Evolutionary conservation across 2,888 invertebrate species (phyloP).

Genomic region (Carabus problematicus): DNA sequence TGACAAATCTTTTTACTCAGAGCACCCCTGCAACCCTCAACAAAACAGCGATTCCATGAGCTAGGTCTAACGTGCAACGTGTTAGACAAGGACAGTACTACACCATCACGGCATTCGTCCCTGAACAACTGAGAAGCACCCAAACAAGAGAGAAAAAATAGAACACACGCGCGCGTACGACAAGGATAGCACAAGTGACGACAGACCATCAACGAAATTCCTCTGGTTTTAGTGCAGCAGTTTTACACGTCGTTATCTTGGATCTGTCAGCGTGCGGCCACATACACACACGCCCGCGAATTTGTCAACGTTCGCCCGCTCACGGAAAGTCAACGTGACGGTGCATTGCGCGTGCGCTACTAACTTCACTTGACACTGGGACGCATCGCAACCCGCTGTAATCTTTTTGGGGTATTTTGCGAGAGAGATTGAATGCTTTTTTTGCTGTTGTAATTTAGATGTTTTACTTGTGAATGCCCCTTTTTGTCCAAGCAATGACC

Average conservation of each 20-base stretch:
- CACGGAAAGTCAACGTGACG: not conserved
- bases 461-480: too few relatives aligned
- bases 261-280: slow-evolving; percentile 7
- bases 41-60: too few relatives aligned
- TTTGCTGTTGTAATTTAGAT: not conserved
- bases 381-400: too few relatives aligned
- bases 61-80: too few relatives aligned
- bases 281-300: not conserved
- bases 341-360: not conserved
- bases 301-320: slow-evolving; percentile 3
- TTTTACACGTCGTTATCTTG: slow-evolving; percentile 16
- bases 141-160: too few relatives aligned
- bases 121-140: too few relatives aligned
- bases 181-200: not conserved
- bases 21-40: too few relatives aligned
- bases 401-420: not conserved
- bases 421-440: not conserved
- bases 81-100: too few relatives aligned
- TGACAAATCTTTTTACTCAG: too few relatives aligned
- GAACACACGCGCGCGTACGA: not conserved
- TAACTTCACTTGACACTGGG: not conserved
- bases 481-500: too few relatives aligned
- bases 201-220: slow-evolving; percentile 6
- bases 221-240: slow-evolving; percentile 4
- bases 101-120: too few relatives aligned